phyloP scores from a whole-genome alignment of 2,113 vertebrate species.

The Tympanuchus pallidicinctus region DNA sequence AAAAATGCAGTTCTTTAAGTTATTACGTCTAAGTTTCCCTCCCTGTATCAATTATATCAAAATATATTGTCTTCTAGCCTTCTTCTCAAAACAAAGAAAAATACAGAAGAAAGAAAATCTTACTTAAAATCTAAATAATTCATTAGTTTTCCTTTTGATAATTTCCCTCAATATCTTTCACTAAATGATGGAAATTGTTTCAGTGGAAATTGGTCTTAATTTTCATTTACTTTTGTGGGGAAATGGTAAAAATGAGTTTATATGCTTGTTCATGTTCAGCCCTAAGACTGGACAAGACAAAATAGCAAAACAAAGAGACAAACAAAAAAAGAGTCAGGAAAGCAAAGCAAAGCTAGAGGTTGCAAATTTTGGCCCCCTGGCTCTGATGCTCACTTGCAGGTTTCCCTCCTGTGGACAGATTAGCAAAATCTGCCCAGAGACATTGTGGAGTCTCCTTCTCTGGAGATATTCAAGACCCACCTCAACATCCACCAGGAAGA shows the following conservation, averaged over 20 bases:
- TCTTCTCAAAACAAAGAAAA: background rate
- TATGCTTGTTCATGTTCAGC: background rate
- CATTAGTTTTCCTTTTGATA: background rate
- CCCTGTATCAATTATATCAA: background rate
- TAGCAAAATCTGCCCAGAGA: background rate
- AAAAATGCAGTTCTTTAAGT: background rate
- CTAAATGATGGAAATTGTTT: background rate
- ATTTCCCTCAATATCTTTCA: background rate
- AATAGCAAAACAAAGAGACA: background rate
- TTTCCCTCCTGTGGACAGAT: background rate
- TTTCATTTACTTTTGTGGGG: background rate
- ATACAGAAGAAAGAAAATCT: background rate
- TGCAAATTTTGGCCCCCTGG: background rate
- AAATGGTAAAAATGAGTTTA: background rate
- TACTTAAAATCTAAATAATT: background rate
- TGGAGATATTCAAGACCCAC: no score
- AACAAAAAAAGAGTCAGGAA: background rate
- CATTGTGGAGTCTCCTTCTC: no score
- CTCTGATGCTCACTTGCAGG: background rate
- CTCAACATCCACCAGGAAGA: no score
- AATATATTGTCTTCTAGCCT: background rate
- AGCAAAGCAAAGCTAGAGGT: background rate
- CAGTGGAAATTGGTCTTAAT: background rate
- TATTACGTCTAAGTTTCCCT: background rate
- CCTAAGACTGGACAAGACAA: background rate